Base-by-base conservation (phyloP, 2,888 invertebrate species). In the Lochmaea crataegi region DNA sequence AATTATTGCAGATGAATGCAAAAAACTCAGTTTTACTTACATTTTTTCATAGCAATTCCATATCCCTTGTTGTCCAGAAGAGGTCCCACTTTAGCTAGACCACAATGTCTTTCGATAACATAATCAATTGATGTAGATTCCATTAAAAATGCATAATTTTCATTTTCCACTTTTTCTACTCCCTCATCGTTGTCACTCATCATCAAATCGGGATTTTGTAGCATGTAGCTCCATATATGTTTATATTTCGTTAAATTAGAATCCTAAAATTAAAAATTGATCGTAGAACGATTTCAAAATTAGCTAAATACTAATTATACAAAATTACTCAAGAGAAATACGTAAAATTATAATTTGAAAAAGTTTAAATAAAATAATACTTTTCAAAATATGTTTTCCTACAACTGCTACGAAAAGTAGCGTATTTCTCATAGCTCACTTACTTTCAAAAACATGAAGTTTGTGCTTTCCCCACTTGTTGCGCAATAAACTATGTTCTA, bases 81-180 rank as follows among this genome's bases (percentile, higher is more conserved):
- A 0, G 92, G 92, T 0, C 94, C 94, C 11, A 93, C 90, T 87
- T 91, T 91, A 0, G 91, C 91, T 67, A 96, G 90, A 72, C 92
- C 91, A 84, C 96, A 96, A 76, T 94, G 90, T 76, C 94, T 88
- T 85, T 95, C 93, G 63, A 92, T 91, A 81, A 92, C 91, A 84
- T 96, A 97, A 84, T 97, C 96, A 74, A 97, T 94, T 2, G 94
- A 93, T 0, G 95, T 93, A 0, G 95, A 96, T 86, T 97, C 97
- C 94, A 96, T 96, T 32, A 97, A 87, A 86, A 93, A 97, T 0
- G 96, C 97, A 84, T 96, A 97, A 81, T 86, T 85, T 74, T 85
- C 83, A 1, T 71, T 80, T 75, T 84, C 81, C 0, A 84, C 86
- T 65, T 91, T 88, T 26, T 87, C 84, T 2, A 94, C 89, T 0